phyloP scores from a whole-genome alignment of 2,113 vertebrate species.

The Petromus typicus region DNA sequence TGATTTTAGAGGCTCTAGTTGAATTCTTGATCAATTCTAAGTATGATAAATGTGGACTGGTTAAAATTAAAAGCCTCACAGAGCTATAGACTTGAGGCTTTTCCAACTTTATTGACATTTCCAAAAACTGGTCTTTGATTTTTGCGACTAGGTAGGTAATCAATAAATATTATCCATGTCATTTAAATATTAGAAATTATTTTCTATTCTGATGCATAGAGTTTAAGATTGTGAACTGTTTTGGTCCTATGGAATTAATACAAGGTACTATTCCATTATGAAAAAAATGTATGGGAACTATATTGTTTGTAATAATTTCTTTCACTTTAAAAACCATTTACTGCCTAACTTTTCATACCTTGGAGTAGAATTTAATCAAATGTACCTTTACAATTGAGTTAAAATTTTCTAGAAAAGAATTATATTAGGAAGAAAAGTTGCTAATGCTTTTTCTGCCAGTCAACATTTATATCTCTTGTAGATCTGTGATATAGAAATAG shows the following conservation, averaged over 20 bases:
- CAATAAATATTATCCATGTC: conserved; percentile 24
- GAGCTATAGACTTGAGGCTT: conserved; percentile 6
- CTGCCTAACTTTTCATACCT: conserved; percentile 29
- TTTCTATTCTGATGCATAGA: background rate
- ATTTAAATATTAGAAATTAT: conserved; percentile 26
- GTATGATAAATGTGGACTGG: conserved; percentile 19
- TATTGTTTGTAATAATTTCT: background rate
- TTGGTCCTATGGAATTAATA: conserved; percentile 20
- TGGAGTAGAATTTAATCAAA: background rate
- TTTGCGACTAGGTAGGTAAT: conserved; percentile 24
- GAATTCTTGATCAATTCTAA: background rate
- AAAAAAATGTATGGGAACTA: background rate
- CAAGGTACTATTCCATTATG: conserved; percentile 14
- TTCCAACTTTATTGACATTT: conserved; percentile 8
- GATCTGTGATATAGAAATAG: background rate
- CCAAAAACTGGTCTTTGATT: background rate
- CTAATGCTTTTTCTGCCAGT: background rate
- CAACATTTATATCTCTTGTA: background rate
- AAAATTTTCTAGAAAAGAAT: conserved; percentile 12
- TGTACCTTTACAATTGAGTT: conserved; percentile 17
- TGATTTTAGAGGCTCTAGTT: background rate
- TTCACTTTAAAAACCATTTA: conserved; percentile 33
- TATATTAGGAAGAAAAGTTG: conserved; percentile 46
- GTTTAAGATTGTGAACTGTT: conserved; percentile 16
- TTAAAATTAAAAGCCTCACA: conserved; percentile 49